Evolutionary conservation across 2,113 vertebrate genomes (phyloP).

Genomic region (Rhinolophus ferrumequinum): DNA sequence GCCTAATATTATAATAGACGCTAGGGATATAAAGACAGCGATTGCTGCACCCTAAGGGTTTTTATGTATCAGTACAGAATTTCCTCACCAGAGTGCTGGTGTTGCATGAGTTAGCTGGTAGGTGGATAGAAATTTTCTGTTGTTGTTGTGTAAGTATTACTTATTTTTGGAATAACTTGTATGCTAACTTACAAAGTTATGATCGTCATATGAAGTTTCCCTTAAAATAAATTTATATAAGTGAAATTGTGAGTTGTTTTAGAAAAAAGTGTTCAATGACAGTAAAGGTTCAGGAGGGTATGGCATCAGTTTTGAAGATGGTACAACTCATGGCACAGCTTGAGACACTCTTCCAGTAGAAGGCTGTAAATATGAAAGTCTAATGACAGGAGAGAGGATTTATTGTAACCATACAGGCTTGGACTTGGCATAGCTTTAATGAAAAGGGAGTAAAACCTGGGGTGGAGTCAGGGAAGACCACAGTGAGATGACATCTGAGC

Average conservation of each 20-base stretch:
- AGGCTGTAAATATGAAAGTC: neutral
- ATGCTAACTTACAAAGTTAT: neutral
- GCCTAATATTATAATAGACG: fast-evolving
- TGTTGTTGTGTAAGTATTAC: neutral
- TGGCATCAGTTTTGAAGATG: neutral
- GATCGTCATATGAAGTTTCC: neutral
- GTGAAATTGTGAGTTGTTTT: neutral
- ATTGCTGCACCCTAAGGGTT: neutral
- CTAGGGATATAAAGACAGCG: neutral
- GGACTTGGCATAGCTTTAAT: neutral
- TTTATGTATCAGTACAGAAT: neutral
- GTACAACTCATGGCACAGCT: too few species aligned
- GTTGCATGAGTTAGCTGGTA: neutral
- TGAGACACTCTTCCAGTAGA: neutral
- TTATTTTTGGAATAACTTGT: neutral
- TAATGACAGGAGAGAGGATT: neutral
- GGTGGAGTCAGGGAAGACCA: neutral
- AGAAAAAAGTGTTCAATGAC: neutral
- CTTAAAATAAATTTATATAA: neutral
- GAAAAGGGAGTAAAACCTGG: neutral
- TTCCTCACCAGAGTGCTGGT: neutral
- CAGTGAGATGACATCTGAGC: neutral
- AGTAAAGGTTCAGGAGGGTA: neutral
- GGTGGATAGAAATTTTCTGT: neutral
- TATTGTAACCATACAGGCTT: fast-evolving